Evolutionary conservation across 2,888 invertebrate genomes (phyloP), one percentile per base, ranked within the genome.

Genomic region (Oxycera nigricornis): DNA sequence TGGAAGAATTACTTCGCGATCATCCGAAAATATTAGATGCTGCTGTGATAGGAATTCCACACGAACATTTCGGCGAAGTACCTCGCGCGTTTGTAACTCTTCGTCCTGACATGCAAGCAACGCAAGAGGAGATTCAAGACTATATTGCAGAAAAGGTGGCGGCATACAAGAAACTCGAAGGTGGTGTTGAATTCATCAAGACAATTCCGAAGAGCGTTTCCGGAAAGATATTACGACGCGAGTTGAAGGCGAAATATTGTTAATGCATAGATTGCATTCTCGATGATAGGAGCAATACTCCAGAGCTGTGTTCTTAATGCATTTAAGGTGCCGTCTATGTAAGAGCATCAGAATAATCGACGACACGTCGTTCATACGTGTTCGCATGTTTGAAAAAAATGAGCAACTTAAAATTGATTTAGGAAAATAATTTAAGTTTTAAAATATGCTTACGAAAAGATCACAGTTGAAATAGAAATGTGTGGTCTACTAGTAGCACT

Each of bases 31-130:
- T 97, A 0, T 83, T 87, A 11, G 96, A 97, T 80, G 94, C 92
- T 0, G 96, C 93, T 0, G 95, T 97, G 0, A 87, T 96, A 75
- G 95, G 95, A 0, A 83, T 93, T 17, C 90, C 91, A 0, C 90
- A 94, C 81, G 84, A 87, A 0, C 82, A 84, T 9, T 87, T 86
- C 39, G 95, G 95, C 3, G 94, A 95, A 84, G 87, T 89, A 9
- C 95, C 95, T 0, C 89, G 89, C 80, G 95, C 94, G 0, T 92
- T 91, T 79, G 86, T 95, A 1, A 89, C 92, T 0, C 79, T 87
- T 0, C 89, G 89, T 77, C 81, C 86, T 26, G 85, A 84, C 11
- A 77, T 79, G 2, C 83, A 83, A 28, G 81, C 88, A 0, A 87
- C 83, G 0, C 86, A 86, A 17, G 86, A 89, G 20, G 89, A 91